Evolutionary conservation across 2,888 invertebrate genomes (phyloP).

Genomic region (Xestia sexstrigata): DNA sequence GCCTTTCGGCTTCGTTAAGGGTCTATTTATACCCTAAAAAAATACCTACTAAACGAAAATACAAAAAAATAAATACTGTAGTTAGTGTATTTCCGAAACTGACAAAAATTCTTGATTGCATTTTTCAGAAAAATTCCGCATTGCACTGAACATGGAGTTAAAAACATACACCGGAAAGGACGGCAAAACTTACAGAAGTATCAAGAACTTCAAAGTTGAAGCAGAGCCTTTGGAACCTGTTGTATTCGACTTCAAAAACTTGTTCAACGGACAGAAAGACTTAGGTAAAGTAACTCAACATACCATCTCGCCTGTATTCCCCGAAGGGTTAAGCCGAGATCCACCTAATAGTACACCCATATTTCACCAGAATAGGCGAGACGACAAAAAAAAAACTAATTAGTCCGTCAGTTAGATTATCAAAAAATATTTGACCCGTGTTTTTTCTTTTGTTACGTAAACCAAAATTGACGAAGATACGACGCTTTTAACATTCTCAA

Average conservation of each 20-base stretch:
- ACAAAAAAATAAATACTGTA: too few species aligned
- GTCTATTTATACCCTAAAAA: too few species aligned
- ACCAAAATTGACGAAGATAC: too few species aligned
- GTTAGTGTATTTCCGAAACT: not conserved
- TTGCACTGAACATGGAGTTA: slow-evolving; percentile 39
- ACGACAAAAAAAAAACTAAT: too few species aligned
- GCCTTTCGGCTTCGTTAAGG: too few species aligned
- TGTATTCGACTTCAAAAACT: slow-evolving; percentile 70
- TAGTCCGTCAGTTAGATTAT: too few species aligned
- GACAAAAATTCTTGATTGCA: not conserved
- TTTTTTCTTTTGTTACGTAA: too few species aligned
- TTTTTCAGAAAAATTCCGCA: slow-evolving; percentile 60
- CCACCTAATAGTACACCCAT: not conserved
- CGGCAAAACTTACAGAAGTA: slow-evolving; percentile 56
- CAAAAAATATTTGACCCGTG: too few species aligned
- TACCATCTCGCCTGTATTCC: not conserved
- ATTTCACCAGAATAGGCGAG: not conserved
- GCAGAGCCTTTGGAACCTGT: slow-evolving; percentile 59
- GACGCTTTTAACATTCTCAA: too few species aligned
- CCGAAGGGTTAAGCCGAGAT: not conserved
- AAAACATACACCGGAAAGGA: slow-evolving; percentile 54
- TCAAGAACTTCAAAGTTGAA: slow-evolving; percentile 58
- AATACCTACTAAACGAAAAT: too few species aligned
- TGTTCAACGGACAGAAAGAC: slow-evolving; percentile 76
- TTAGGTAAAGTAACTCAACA: slow-evolving; percentile 63